Evolutionary conservation across 2,888 invertebrate genomes (phyloP).

Genomic region (Erebia aethiops): DNA sequence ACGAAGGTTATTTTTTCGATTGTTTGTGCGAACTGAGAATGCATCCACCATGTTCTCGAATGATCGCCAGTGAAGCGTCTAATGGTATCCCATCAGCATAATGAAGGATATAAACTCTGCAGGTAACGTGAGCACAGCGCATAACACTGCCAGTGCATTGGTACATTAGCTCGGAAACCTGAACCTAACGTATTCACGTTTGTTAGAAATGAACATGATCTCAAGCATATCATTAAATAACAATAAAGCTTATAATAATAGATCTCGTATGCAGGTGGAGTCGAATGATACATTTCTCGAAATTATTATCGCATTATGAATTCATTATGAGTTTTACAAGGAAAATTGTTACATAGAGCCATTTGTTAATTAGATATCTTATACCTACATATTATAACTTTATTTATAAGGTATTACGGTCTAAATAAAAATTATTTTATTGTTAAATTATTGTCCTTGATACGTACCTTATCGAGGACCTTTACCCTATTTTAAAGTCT

Average conservation of each 20-base stretch:
- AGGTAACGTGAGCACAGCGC: conserved; percentile 31
- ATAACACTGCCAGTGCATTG: conserved; percentile 23
- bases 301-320: conserved; percentile 30
- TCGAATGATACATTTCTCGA: conserved; percentile 29
- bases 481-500: background rate
- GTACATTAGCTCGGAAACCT: conserved; percentile 30
- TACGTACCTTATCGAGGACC: too few species aligned
- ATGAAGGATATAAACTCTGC: conserved; percentile 22
- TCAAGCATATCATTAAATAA: conserved; percentile 31
- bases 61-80: conserved; percentile 12
- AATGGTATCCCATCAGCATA: conserved; percentile 26
- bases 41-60: conserved; percentile 9
- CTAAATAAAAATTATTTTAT: too few species aligned
- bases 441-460: too few species aligned
- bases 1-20: background rate
- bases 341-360: conserved; percentile 1
- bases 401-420: background rate
- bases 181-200: conserved; percentile 33
- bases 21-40: conserved; percentile 4
- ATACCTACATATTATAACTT: background rate
- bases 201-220: conserved; percentile 34
- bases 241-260: conserved; percentile 35
- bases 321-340: conserved; percentile 22
- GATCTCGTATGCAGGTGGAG: conserved; percentile 20
- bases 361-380: conserved; percentile 12